Conservation (phyloP, 2,113 vertebrate species). For the Peucedramus taeniatus region DNA sequence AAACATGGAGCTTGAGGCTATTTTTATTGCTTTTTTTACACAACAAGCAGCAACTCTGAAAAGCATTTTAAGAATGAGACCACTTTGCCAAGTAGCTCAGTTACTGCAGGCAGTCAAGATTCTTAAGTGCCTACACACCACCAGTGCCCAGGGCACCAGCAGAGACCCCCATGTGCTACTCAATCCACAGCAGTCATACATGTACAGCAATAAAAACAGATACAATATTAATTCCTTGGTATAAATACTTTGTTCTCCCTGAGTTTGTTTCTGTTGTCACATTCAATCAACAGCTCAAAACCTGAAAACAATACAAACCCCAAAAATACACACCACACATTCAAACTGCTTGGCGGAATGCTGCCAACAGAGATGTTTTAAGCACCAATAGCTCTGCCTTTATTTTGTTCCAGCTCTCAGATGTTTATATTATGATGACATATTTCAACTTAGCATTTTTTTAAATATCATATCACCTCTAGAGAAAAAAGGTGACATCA, state of each 20-base stretch:
- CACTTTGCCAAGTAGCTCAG: not conserved
- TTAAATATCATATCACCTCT: rapidly evolving
- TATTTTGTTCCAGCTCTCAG: not conserved
- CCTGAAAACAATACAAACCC: not conserved
- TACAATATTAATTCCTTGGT: not conserved
- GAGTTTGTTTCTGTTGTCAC: not conserved
- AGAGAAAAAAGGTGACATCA: not conserved
- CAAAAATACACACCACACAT: not conserved
- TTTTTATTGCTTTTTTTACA: constrained; percentile 16
- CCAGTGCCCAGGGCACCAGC: not conserved
- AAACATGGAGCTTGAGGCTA: not conserved
- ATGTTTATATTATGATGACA: not conserved
- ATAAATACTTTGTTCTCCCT: not conserved
- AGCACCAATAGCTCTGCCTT: not conserved
- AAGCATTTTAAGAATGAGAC: not conserved
- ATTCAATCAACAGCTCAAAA: not conserved
- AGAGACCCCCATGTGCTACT: not conserved
- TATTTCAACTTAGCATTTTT: not conserved
- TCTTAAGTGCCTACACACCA: not conserved
- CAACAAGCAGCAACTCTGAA: not conserved
- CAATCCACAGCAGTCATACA: not conserved
- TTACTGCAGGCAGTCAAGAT: not conserved
- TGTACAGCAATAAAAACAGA: not conserved
- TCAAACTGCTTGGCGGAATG: not conserved
- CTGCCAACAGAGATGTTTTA: not conserved